These are phyloP conservation scores for Aurelia sp. DNA, from an alignment of 30 jellyfish, hydroid and myxozoan genomes.

Conservation along the genomic window DNA sequence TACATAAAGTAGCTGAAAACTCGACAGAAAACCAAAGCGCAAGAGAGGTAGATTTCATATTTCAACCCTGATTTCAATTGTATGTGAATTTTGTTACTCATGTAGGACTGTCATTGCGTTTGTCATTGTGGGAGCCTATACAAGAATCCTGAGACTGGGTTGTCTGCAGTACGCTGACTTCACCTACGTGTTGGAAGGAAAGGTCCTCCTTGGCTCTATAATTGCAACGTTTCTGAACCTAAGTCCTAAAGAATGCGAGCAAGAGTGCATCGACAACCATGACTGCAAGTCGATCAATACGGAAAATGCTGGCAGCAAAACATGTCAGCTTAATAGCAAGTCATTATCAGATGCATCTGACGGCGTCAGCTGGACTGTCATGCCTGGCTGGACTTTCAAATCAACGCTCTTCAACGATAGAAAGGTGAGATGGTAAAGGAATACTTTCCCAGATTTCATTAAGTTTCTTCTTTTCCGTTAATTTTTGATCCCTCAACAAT, in stretches of 20 bases:
- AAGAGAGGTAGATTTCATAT: too few relatives aligned
- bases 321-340: not conserved
- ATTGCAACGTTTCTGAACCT: not conserved
- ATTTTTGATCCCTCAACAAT: too few relatives aligned
- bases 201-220: not conserved
- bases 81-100: too few relatives aligned
- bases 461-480: too few relatives aligned
- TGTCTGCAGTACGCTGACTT: conserved; percentile 7
- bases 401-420: conserved; percentile 1
- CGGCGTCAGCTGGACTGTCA: not conserved
- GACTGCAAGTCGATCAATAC: conserved; percentile 6
- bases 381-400: conserved; percentile 20
- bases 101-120: not conserved
- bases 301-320: not conserved
- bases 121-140: not conserved
- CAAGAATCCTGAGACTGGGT: conserved; percentile 5
- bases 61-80: too few relatives aligned
- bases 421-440: not conserved
- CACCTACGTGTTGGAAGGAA: not conserved
- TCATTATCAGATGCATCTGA: conserved; percentile 13
- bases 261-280: not conserved
- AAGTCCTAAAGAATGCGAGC: conserved; percentile 1
- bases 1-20: too few relatives aligned
- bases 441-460: too few relatives aligned
- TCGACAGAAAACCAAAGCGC: too few relatives aligned